Evolutionary conservation across 2,797 vertebrate species (phyloP), one percentile per base, ranked within the genome.

Genomic region (Fringilla coelebs): DNA sequence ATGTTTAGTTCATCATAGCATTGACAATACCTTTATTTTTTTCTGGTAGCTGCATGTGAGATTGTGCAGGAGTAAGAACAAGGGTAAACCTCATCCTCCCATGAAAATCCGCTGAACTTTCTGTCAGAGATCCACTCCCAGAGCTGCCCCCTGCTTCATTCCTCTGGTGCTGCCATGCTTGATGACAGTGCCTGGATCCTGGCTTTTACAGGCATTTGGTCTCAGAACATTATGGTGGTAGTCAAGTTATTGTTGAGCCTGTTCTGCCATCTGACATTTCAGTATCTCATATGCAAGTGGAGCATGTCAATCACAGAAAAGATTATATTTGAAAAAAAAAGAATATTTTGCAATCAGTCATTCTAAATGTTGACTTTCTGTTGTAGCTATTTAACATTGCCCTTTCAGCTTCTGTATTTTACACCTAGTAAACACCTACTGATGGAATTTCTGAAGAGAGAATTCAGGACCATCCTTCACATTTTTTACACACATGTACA

Each of bases 41-140:
- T n/a, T 60, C 40, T 85, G 25, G 11, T 51, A 74, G 49, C 31
- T 80, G 36, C 0, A 0, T 45, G 57, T 2, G 9, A 75, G 34
- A 45, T 20, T 46, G 24, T 38, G 17, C 32, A 67, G 74, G 51
- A 75, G 17, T 66, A n/a, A 93, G 28, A 85, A 14, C 15, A 38
- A 0, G 1, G 13, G 41, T n/a, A 41, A 86, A 57, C 0, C 0
- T 60, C 54, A 19, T 63, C 28, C 11, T 49, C 10, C 24, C 0
- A 0, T 58, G 46, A 90, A 95, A 75, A 76, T 62, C 40, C 32
- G 43, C 18, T 11, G 41, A 45, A 6, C 7, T 32, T 70, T 62
- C 48, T 78, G 17, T 32, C 41, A 70, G 31, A 71, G 25, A 41
- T 48, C 17, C 34, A 18, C 48, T 73, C 21, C 28, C 51, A 73